Base-by-base conservation (phyloP, 2,888 invertebrate genomes). In the Siphlonurus alternatus region DNA sequence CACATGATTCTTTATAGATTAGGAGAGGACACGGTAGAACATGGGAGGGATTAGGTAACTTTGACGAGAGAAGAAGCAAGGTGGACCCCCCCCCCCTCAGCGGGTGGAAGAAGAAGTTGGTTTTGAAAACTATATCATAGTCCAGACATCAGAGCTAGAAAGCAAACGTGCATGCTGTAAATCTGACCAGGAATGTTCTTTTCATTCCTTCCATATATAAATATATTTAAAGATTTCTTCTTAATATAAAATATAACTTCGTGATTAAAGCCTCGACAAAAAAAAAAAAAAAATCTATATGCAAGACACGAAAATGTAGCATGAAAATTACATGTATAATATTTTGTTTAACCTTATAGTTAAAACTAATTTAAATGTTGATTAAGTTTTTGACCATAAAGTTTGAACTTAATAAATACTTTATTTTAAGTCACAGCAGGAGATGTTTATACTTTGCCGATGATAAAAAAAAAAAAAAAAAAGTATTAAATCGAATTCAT, bases 1-100 rank as follows among this genome's bases (percentile, higher is more conserved):
- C 15, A 7, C 56, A n/a, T 56, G 56, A 56, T 56, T 56, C 56
- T 56, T n/a, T 56, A 56, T 56, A 56, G 56, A 56, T 56, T 56
- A 56, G n/a, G 56, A 56, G 56, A 56, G 56, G 56, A 56, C 56
- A 56, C n/a, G 20, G 38, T 5, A 38, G 5, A 10, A 38, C 15
- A 15, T 10, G 5, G 38, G 38, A 5, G 38, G 38, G 7, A 38
- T 38, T 38, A 38, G 15, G 38, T 38, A n/a, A n/a, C n/a, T n/a
- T n/a, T n/a, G n/a, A n/a, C n/a, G n/a, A n/a, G n/a, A n/a, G n/a
- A n/a, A n/a, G n/a, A n/a, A n/a, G n/a, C n/a, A n/a, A n/a, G n/a
- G n/a, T n/a, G n/a, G n/a, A n/a, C n/a, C n/a, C n/a, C n/a, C n/a
- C n/a, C n/a, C n/a, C n/a, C n/a, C 38, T 38, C 38, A 38, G 38